Percentiles rank a stretch among this genome's conserved stretches.
phyloP scores from a whole-genome alignment of 2,113 vertebrate genomes.

The Hydrochoerus hydrochaeris region DNA sequence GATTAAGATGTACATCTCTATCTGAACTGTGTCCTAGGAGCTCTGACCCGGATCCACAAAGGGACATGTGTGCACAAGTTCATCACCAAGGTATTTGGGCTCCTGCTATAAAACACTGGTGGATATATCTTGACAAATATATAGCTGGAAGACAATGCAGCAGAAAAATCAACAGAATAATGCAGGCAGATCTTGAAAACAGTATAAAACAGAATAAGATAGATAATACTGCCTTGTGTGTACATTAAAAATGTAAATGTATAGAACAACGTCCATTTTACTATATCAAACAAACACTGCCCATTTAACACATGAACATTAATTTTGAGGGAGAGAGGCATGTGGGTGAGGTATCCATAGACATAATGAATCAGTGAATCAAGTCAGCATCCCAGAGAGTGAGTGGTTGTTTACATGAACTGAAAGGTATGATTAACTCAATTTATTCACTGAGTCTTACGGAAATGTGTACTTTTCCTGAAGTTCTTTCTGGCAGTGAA shows the following conservation, averaged over 20 bases:
- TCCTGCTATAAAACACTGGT: not conserved
- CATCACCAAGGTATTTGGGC: not conserved
- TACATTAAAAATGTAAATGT: not conserved
- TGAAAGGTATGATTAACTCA: not conserved
- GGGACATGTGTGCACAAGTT: not conserved
- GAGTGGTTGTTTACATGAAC: not conserved
- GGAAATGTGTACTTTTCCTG: not conserved
- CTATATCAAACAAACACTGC: not conserved
- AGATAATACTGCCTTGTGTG: not conserved
- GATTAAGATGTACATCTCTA: not conserved
- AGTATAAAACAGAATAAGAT: not conserved
- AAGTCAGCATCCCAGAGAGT: not conserved
- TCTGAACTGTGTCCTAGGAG: not conserved
- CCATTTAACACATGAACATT: not conserved
- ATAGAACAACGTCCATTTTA: not conserved
- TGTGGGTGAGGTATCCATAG: not conserved
- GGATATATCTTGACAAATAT: not conserved
- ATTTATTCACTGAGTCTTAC: fast-evolving
- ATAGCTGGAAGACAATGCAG: not conserved
- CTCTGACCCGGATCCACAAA: not conserved
- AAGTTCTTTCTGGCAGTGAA: not conserved
- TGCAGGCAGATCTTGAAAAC: not conserved
- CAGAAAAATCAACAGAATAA: not conserved
- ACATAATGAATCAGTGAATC: not conserved
- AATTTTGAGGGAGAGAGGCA: not conserved